These are phyloP conservation scores for Gymnarchus niloticus DNA, from an alignment of 2,113 vertebrate species.

Conservation along the genomic window DNA sequence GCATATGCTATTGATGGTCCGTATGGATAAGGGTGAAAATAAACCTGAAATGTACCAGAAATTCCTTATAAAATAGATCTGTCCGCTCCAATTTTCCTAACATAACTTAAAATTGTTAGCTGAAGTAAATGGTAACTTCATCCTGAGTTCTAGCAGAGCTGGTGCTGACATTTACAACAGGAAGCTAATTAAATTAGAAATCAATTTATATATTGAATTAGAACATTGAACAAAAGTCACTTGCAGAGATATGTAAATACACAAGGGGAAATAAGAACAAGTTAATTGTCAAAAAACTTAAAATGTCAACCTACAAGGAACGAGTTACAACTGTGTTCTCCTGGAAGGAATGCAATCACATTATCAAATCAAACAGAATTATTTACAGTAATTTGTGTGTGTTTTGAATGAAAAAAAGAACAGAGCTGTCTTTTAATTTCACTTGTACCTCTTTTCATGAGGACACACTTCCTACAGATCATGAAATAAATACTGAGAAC, in stretches of 20 bases:
- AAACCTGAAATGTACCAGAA: not conserved
- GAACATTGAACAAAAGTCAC: slow-evolving; percentile 7
- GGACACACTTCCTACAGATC: not conserved
- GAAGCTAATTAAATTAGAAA: slow-evolving; percentile 31
- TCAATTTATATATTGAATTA: slow-evolving; percentile 19
- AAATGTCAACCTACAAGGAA: slow-evolving; percentile 4
- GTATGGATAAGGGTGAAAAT: not conserved
- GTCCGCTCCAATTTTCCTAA: slow-evolving; percentile 6
- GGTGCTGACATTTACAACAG: slow-evolving; percentile 9
- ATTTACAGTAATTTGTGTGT: not conserved
- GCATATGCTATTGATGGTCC: not conserved
- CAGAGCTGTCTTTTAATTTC: not conserved
- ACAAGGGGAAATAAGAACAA: not conserved
- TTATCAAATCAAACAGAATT: not conserved
- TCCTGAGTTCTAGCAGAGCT: not conserved
- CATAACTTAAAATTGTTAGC: not conserved
- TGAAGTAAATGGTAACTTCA: slow-evolving; percentile 19
- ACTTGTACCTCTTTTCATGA: not conserved
- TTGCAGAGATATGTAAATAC: slow-evolving; percentile 10
- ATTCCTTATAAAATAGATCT: slow-evolving; percentile 5
- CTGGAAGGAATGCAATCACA: not conserved
- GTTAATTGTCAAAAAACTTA: not conserved
- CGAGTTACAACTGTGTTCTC: not conserved
- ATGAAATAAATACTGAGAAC: not conserved
- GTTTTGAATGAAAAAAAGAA: not conserved